Base-by-base conservation (phyloP, 1,140 invertebrate species). In the Caenorhabditis briggsae region DNA sequence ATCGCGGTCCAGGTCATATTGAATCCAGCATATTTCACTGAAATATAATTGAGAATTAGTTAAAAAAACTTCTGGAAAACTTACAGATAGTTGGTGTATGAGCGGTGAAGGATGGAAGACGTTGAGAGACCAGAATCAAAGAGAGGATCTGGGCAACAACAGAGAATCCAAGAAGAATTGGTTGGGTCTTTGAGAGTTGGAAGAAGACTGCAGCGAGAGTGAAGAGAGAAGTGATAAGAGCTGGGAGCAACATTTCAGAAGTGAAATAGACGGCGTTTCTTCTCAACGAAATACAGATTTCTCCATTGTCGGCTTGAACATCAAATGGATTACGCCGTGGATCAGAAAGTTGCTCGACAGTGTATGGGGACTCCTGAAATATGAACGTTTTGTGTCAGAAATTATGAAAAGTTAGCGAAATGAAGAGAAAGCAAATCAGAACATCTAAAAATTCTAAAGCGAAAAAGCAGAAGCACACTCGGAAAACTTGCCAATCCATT, bases 231-330 rank as follows among this genome's bases (percentile, higher is more conserved):
- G 84, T 92, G n/a, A 92, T 86, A 3, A 92, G 82, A 18, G 91
- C 90, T 14, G 91, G 91, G 18, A 88, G 70, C 18, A 92, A 74
- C 89, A 92, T 90, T 88, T 92, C 91, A 41, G 91, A 78, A 48
- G 90, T 61, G 78, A 91, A 92, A 83, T 92, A 92, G 16, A 92
- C 91, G 9, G 91, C 90, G 82, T 92, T 92, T 70, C 91, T 82
- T 48, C 86, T 84, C n/a, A 92, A 25, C 8, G 82, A 78, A n/a
- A 92, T 56, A 84, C 91, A 92, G 23, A 92, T 83, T 82, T 92
- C 92, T 58, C 92, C 91, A 64, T 92, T 92, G 53, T 88, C 91
- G 2, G 91, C 89, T 87, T 92, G 90, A 55, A 92, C 87, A 85
- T 92, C 92, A 56, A 90, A 92, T 20, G 91, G 91, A 87, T 92